Evolutionary conservation across 2,797 vertebrate species (phyloP).

Genomic region (Rhinella marina): DNA sequence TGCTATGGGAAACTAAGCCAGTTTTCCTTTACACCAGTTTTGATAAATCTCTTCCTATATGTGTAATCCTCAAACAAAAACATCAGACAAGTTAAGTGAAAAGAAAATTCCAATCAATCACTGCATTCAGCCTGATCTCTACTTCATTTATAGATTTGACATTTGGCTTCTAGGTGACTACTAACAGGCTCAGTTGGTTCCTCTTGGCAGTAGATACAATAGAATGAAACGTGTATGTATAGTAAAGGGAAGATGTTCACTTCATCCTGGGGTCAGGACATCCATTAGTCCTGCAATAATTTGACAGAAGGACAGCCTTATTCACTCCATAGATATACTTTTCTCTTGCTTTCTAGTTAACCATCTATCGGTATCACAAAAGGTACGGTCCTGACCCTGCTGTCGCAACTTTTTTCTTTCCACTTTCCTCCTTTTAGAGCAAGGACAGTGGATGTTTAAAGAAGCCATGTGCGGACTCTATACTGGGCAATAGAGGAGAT

Average conservation of each 20-base stretch:
- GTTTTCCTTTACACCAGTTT: too few relatives aligned
- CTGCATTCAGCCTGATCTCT: not conserved
- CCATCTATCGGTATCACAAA: constrained; percentile 75
- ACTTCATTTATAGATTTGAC: constrained; percentile 76
- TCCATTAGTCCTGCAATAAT: constrained; percentile 83
- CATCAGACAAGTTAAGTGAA: too few relatives aligned
- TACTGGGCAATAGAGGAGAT: constrained; percentile 81
- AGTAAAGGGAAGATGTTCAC: constrained; percentile 77
- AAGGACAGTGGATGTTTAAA: constrained; percentile 78
- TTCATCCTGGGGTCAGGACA: constrained; percentile 77
- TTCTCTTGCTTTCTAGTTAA: constrained; percentile 82
- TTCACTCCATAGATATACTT: constrained; percentile 71
- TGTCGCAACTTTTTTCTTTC: constrained; percentile 65
- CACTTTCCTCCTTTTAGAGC: constrained; percentile 78
- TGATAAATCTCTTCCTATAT: too few relatives aligned
- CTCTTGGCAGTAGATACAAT: constrained; percentile 81
- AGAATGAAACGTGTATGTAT: constrained; percentile 78
- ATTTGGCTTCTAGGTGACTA: constrained; percentile 77
- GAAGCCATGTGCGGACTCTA: constrained; percentile 83
- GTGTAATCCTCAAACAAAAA: too few relatives aligned
- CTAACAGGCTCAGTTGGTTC: constrained; percentile 82
- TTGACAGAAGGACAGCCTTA: constrained; percentile 76
- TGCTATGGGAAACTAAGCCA: too few relatives aligned
- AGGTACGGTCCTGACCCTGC: constrained; percentile 80
- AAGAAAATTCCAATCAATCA: not conserved